Base-by-base conservation (phyloP, 2,113 vertebrate species). In the Cnemophilus loriae region DNA sequence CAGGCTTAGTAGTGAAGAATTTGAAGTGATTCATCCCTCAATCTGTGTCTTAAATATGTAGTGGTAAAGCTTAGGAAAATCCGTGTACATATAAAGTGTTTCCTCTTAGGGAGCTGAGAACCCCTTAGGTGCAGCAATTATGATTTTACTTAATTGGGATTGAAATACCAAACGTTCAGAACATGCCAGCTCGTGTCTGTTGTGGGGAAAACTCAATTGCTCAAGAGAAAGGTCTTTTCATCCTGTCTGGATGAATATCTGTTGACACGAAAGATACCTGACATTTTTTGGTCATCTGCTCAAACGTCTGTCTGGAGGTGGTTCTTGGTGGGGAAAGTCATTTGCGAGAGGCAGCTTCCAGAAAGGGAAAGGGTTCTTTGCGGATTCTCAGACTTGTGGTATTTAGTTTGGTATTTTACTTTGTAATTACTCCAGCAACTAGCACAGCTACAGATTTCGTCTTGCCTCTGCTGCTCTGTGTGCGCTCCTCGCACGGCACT, bases 11-110 rank as follows among this genome's bases (percentile, higher is more conserved):
- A 80, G 27, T 56, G 68, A 93, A 80, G 82, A 75, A 78, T 89
- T 86, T 76, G n/a, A 90, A 93, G 90, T 93, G 93, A 93, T 90
- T 96, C 90, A 90, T 89, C 90, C 79, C 23, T 73, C 86, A 70
- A 20, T 94, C 56, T 41, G 8, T 3, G 4, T 68, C 73, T 95
- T 53, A 84, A 81, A 50, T 87, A 84, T 47, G 56, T 11, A 26
- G 71, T 90, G 64, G 89, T 90, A 67, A 84, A 90, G 80, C 68
- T 84, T 88, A 76, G 81, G 90, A 87, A 94, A 95, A 87, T 89
- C 75, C 67, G 42, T 79, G 65, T 44, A 39, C 67, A n/a, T 88
- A 37, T 75, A 10, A 87, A 85, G 35, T 6, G 46, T 71, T 97
- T 86, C 93, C 93, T 94, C 67, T 49, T 57, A 23, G 47, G 86